Percentiles rank a stretch among this genome's conserved stretches.
Conservation (phyloP, 2,888 invertebrate species). For the Andrena chrysosceles region DNA sequence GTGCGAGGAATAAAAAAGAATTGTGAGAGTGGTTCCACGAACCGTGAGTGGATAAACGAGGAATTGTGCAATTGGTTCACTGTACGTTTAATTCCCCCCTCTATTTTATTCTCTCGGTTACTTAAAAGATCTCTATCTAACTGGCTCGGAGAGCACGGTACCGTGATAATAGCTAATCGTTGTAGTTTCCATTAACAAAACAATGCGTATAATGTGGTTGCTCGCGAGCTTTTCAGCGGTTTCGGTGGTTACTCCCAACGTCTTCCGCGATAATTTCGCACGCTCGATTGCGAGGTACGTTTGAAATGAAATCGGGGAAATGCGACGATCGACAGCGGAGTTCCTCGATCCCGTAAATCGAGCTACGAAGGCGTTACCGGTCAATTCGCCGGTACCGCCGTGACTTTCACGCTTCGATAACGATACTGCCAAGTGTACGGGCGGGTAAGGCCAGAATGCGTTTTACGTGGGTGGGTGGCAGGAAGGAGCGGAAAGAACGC, state of each 20-base stretch:
- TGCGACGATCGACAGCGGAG: neutral
- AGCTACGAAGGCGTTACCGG: conserved; percentile 13
- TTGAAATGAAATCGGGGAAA: conserved; percentile 25
- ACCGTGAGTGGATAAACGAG: neutral
- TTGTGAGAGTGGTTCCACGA: neutral
- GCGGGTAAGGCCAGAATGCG: neutral
- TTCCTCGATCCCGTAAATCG: conserved; percentile 30
- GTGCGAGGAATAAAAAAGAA: neutral
- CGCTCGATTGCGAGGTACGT: neutral
- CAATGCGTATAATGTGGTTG: neutral
- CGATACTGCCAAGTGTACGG: conserved; percentile 49
- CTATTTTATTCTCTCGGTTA: neutral
- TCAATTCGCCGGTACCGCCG: conserved; percentile 30
- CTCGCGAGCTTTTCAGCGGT: neutral
- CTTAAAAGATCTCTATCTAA: neutral
- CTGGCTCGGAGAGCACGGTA: neutral
- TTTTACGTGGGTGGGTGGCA: conserved; percentile 40
- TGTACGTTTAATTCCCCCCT: neutral
- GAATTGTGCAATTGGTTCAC: neutral
- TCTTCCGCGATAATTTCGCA: conserved; percentile 31
- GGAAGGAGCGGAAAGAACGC: conserved; percentile 45
- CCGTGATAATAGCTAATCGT: neutral
- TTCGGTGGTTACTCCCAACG: neutral
- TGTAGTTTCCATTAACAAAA: neutral
- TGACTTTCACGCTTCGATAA: conserved; percentile 65